Evolutionary conservation across 2,888 invertebrate genomes (phyloP).

Genomic region (Limulus polyphemus): DNA sequence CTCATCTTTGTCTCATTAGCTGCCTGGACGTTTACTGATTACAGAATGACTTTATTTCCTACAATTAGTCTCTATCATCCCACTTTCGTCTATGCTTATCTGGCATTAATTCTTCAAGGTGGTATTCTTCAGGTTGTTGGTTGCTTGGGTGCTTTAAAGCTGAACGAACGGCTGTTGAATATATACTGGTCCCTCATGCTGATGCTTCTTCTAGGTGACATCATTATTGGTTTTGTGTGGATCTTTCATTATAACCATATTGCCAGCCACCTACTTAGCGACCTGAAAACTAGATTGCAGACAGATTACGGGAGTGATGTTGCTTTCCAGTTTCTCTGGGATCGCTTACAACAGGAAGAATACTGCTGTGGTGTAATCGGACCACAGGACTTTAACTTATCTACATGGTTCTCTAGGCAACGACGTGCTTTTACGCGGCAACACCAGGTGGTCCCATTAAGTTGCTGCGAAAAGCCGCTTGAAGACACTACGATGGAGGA

Average conservation of each 20-base stretch:
- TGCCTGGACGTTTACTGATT: slow-evolving; percentile 40
- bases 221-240: slow-evolving; percentile 71
- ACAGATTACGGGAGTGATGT: slow-evolving; percentile 58
- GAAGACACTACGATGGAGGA: slow-evolving; percentile 36
- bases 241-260: slow-evolving; percentile 63
- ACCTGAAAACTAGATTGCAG: slow-evolving; percentile 47
- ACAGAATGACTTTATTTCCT: slow-evolving; percentile 32
- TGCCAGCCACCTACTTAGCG: slow-evolving; percentile 58
- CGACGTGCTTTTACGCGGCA: slow-evolving; percentile 10
- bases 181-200: slow-evolving; percentile 69
- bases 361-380: slow-evolving; percentile 64
- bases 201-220: slow-evolving; percentile 66
- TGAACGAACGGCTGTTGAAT: slow-evolving; percentile 66
- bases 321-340: slow-evolving; percentile 43
- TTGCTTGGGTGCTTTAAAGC: slow-evolving; percentile 64
- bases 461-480: slow-evolving; percentile 37
- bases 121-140: slow-evolving; percentile 44
- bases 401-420: slow-evolving; percentile 14
- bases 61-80: slow-evolving; percentile 49
- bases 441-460: slow-evolving; percentile 21
- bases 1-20: slow-evolving; percentile 65
- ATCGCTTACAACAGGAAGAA: slow-evolving; percentile 47
- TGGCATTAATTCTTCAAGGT: slow-evolving; percentile 58
- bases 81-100: slow-evolving; percentile 69
- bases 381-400: slow-evolving; percentile 36